Conservation (phyloP, 2,797 vertebrate genomes). For the Premnoplex brunnescens region DNA sequence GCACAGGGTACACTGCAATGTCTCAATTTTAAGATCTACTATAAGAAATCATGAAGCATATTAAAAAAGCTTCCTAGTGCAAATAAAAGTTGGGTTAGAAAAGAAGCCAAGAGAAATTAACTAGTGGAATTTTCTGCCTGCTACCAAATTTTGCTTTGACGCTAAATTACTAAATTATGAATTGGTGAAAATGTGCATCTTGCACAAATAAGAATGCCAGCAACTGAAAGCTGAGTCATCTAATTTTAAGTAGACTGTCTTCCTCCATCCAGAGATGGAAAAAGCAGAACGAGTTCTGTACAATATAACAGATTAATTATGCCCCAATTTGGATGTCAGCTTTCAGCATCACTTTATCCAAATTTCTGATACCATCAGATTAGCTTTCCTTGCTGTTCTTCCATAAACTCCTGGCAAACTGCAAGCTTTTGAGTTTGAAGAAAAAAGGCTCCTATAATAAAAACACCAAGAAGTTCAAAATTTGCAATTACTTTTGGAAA, state of each 20-base stretch:
- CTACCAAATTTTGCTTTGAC: not conserved
- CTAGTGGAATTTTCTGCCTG: not conserved
- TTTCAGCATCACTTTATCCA: not conserved
- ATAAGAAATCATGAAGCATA: not conserved
- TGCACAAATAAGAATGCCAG: not conserved
- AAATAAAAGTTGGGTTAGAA: not conserved
- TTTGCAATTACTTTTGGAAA: not conserved
- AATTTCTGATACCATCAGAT: not conserved
- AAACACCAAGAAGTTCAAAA: not conserved
- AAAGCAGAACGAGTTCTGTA: not conserved
- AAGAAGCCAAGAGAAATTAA: slow-evolving; percentile 28
- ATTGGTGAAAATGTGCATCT: not conserved
- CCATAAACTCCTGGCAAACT: not conserved
- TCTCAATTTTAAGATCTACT: not conserved
- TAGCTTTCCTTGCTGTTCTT: not conserved
- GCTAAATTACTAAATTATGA: not conserved
- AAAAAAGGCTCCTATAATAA: not conserved
- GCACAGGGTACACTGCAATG: not conserved
- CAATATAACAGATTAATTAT: not conserved
- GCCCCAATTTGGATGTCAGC: not conserved
- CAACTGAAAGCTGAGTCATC: not conserved
- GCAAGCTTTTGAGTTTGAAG: not conserved
- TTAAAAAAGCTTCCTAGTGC: not conserved
- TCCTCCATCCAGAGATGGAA: not conserved
- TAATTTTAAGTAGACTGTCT: not conserved